phyloP scores from a whole-genome alignment of 2,888 invertebrate genomes.

The Thalpophila matura region DNA sequence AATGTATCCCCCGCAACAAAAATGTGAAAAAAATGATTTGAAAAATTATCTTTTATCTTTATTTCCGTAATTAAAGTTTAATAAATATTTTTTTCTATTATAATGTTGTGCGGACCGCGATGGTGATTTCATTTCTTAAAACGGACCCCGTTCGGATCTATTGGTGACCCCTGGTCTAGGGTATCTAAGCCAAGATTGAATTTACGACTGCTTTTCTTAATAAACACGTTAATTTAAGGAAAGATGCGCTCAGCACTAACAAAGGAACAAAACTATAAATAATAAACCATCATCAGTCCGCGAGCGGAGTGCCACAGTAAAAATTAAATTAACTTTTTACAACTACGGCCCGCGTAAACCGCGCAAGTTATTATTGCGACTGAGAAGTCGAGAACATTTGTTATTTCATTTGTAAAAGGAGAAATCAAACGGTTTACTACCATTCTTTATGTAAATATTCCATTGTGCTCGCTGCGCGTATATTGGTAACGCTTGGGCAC shows the following conservation, averaged over 20 bases:
- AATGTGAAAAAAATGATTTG: no score
- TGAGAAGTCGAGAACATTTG: constrained; percentile 66
- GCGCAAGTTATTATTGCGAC: constrained; percentile 66
- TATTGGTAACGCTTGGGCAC: constrained; percentile 58
- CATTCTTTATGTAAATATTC: constrained; percentile 74
- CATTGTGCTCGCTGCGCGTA: constrained; percentile 66
- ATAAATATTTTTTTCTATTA: no score
- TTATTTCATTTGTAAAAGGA: constrained; percentile 72
- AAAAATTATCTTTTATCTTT: no score
- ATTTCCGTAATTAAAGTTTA: no score
- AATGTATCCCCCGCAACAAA: no score
- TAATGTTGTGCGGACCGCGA: no score
- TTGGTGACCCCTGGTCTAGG: no score
- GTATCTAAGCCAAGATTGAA: neutral
- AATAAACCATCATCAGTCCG: constrained; percentile 43
- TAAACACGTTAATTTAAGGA: constrained; percentile 35
- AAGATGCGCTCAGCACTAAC: constrained; percentile 28
- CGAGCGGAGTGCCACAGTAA: constrained; percentile 44
- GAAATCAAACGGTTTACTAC: constrained; percentile 72
- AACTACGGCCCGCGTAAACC: constrained; percentile 58
- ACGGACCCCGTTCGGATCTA: no score
- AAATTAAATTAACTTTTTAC: constrained; percentile 70
- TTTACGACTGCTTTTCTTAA: constrained; percentile 14
- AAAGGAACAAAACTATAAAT: constrained; percentile 55
- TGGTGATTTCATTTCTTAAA: no score